phyloP scores from a whole-genome alignment of 1,140 invertebrate genomes.

The Cydia strobilella region DNA sequence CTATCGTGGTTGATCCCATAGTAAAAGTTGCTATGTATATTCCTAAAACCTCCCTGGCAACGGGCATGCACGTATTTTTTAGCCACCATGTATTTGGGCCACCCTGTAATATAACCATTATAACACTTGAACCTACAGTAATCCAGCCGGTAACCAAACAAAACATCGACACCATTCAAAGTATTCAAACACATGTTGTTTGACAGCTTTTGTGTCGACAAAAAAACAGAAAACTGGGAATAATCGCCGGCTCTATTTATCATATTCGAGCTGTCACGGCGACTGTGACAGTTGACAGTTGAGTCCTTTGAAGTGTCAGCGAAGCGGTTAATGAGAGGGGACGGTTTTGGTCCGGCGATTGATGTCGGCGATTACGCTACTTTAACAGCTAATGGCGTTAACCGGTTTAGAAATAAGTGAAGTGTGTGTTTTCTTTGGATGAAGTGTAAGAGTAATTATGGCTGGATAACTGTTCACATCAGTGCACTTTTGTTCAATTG shows the following conservation, averaged over 20 bases:
- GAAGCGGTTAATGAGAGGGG: slow-evolving; percentile 55
- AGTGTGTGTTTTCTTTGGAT: slow-evolving; percentile 23
- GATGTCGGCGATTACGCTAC: slow-evolving; percentile 19
- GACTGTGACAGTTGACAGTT: slow-evolving; percentile 49
- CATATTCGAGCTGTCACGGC: slow-evolving; percentile 44
- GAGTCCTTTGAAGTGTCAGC: slow-evolving; percentile 65
- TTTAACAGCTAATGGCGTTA: slow-evolving; percentile 18
- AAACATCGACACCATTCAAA: slow-evolving; percentile 24
- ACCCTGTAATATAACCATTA: slow-evolving; percentile 21
- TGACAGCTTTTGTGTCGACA: slow-evolving; percentile 52
- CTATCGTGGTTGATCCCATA: no score
- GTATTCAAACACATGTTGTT: slow-evolving; percentile 38
- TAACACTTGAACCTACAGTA: neutral
- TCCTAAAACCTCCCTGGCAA: no score
- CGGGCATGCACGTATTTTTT: no score
- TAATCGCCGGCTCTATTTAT: slow-evolving; percentile 61
- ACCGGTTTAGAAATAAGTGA: slow-evolving; percentile 21
- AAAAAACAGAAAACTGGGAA: slow-evolving; percentile 49
- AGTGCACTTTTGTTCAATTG: no score
- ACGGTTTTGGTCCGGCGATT: slow-evolving; percentile 14
- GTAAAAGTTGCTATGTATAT: no score
- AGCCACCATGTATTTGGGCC: no score
- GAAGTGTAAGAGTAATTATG: neutral
- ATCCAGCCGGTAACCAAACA: neutral
- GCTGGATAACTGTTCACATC: no score